Percentiles rank a stretch among this genome's conserved stretches.
Conservation (phyloP, 2,888 invertebrate genomes). For the Lasioglossum leucozonium region DNA sequence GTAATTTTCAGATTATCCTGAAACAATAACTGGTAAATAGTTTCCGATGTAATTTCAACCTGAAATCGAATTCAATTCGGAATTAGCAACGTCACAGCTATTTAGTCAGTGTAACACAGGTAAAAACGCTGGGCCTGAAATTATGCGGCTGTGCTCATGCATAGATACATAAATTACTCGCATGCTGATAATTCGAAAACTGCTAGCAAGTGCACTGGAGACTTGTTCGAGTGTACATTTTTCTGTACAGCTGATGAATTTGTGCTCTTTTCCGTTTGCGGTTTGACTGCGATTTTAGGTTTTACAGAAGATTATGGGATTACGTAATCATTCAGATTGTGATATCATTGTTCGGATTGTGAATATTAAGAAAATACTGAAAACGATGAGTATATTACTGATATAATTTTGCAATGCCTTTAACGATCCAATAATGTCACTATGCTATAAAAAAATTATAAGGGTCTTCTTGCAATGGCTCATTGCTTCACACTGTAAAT, state of each 20-base stretch:
- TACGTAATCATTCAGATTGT: background rate
- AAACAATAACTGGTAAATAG: background rate
- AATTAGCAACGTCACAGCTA: background rate
- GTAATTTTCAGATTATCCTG: background rate
- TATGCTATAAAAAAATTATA: background rate
- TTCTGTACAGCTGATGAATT: background rate
- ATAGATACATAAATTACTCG: conserved; percentile 9
- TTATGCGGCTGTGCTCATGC: background rate
- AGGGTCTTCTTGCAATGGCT: background rate
- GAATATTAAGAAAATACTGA: background rate
- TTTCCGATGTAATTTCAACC: background rate
- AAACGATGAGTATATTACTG: background rate
- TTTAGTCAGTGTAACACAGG: background rate
- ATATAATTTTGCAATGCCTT: background rate
- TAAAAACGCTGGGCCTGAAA: background rate
- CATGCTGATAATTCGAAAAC: background rate
- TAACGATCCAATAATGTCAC: background rate
- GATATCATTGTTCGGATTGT: background rate
- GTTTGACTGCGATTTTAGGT: background rate
- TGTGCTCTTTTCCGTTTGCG: background rate
- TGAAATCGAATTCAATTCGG: background rate
- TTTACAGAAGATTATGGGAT: background rate
- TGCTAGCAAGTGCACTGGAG: background rate
- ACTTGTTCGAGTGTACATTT: background rate
- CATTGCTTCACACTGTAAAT: background rate